Base-by-base conservation (phyloP, 2,113 vertebrate species). In the Menidia beryllina region DNA sequence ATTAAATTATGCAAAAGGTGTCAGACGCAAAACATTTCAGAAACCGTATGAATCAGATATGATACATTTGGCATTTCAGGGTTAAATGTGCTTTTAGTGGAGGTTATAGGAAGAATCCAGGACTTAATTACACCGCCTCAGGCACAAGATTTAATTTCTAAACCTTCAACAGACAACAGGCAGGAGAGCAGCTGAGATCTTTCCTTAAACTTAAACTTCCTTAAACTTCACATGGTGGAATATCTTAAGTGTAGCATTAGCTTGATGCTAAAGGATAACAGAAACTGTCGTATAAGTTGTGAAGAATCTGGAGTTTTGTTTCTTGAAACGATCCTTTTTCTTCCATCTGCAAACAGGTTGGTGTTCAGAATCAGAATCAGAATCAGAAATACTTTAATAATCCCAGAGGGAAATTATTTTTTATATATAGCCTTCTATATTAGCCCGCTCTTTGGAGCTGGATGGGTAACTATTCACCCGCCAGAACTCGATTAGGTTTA, bases 101-200 rank as follows among this genome's bases (percentile, higher is more conserved):
- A 68, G 69, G 66, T 75, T 69, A 41, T 49, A 24, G 38, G 3
- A 10, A 61, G 72, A 15, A 0, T 25, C 36, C 55, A 58, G 77
- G 61, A 79, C 81, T 76, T 75, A 66, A 51, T 70, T 36, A 75
- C 39, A 34, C 17, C 2, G 52, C 38, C 66, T 61, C 24, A 20
- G 34, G 72, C 23, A 77, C 13, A 34, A 54, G 23, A 50, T 66
- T 69, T 50, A 7, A 21, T 47, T 71, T 65, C 53, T 65, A 58
- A 27, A 45, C 45, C 34, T 45, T 24, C 45, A 27, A 9, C 48
- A 10, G 43, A 56, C 58, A 52, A 51, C 0, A 36, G 52, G 23
- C 21, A 50, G 74, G 43, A 21, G 26, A 61, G 47, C 25, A 51
- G 51, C 11, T 5, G 6, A 21, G 15, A 3, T 7, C n/a, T n/a